A percentile compares a stretch with the other conserved stretches of the same genome.
These are phyloP conservation scores for Octonoba sinensis DNA, from an alignment of 2,888 invertebrate genomes.

Conservation along the genomic window DNA sequence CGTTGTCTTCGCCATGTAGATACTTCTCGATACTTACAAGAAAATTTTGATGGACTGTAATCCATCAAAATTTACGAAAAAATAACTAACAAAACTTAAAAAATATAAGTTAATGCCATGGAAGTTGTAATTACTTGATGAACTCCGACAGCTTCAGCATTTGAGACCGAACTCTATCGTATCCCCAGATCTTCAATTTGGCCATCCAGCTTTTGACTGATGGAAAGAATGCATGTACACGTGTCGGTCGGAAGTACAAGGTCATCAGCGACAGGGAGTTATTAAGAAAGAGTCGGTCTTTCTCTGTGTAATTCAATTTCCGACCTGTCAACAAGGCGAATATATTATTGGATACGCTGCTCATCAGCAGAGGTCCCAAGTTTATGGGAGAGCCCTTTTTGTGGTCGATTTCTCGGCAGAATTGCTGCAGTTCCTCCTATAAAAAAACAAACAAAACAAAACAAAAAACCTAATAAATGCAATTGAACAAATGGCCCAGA, in stretches of 20 bases:
- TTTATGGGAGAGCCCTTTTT: conserved; percentile 20
- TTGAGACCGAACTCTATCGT: conserved; percentile 25
- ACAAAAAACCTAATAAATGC: too few relatives aligned
- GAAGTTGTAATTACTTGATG: conserved; percentile 24
- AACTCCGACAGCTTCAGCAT: conserved; percentile 29
- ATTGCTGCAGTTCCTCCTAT: conserved; percentile 52
- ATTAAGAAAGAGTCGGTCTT: conserved; percentile 39
- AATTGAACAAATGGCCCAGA: too few relatives aligned
- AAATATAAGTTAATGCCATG: neutral
- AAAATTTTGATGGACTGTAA: too few relatives aligned
- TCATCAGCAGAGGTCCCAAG: conserved; percentile 37
- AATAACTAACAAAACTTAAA: neutral
- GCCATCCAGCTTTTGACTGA: conserved; percentile 32
- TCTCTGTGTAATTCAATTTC: conserved; percentile 57
- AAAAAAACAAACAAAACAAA: neutral
- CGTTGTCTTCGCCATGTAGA: too few relatives aligned
- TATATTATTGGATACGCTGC: conserved; percentile 66
- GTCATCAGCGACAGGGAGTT: conserved; percentile 25
- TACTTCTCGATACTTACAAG: too few relatives aligned
- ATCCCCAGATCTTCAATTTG: conserved; percentile 43
- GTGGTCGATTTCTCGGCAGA: conserved; percentile 55
- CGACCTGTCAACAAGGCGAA: conserved; percentile 62
- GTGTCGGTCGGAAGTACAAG: conserved; percentile 39
- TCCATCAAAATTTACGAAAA: too few relatives aligned
- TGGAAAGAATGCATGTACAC: conserved; percentile 52